Base-by-base conservation (phyloP, 1,140 invertebrate species). In the Choristoneura fumiferana region DNA sequence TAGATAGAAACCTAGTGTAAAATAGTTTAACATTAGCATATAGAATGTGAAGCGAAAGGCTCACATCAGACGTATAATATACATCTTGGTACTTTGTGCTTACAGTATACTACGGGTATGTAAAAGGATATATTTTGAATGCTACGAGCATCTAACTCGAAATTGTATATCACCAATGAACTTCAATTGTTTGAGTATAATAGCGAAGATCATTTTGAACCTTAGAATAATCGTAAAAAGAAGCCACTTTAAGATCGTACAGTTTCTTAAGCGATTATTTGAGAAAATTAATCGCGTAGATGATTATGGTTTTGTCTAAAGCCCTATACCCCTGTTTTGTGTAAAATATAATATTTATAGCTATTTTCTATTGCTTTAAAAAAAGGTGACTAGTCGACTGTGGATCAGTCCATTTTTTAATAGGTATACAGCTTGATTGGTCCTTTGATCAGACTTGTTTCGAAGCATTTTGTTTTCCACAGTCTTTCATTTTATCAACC, bases 1-100 rank as follows among this genome's bases (percentile, higher is more conserved):
- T 77, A 78, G 71, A 81, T 81, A 81, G 78, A 85, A 85, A 79
- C 78, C 79, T 87, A 87, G 76, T 79, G 71, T 78, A 73, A 76
- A 75, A 69, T 67, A 69, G 67, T 73, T 62, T 60, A 65, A 65
- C 66, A 54, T 62, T 69, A 82, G 77, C 69, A 56, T 74, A 76
- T 69, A 76, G 64, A 76, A 72, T 66, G 63, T 73, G 69, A 74
- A 58, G 70, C 71, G 57, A 56, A 63, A 76, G 60, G 71, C 63
- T 54, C 71, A 66, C 61, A 66, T 71, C 66, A 56, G 57, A 69
- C 43, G 53, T 73, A 72, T 29, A n/a, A n/a, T n/a, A n/a, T 60
- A 75, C 70, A 60, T 49, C 63, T 65, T 70, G 58, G 67, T 78
- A 77, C 58, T 80, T 87, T 78, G 78, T 87, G 84, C 84, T 69